Evolutionary conservation across 1,140 invertebrate genomes (phyloP), one percentile per base, ranked within the genome.

Genomic region (Scaptomyza graminum): DNA sequence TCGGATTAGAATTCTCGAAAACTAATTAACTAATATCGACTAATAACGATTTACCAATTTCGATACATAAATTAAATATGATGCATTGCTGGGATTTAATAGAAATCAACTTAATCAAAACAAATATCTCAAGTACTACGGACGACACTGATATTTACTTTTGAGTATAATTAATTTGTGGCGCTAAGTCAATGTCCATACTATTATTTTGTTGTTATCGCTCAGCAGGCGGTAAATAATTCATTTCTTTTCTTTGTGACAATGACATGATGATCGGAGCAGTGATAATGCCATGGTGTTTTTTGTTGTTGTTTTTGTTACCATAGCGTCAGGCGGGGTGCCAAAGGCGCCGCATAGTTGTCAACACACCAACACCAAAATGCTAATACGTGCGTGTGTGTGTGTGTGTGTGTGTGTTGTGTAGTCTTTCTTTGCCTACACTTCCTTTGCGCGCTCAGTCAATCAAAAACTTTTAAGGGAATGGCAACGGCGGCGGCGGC

Each of bases 211-310:
- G 22, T 31, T 39, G n/a, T 85, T 84, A 84, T 84, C 81, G 57
- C 51, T 52, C 57, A 50, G 55, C 51, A 12, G 64, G 57, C 44
- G 60, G 73, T 84, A 85, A 84, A 80, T 80, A 74, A n/a, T n/a
- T n/a, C n/a, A n/a, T n/a, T n/a, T n/a, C n/a, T 62, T 81, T 85
- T 85, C 79, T 76, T 62, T 34, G n/a, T 13, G 16, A 75, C 65
- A 77, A 83, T 62, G 70, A 69, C 59, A 66, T 56, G 74, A 78
- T 67, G 82, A 85, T 87, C 82, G 69, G 69, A 51, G 74, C 74
- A 75, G 67, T 81, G 82, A 85, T 85, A 81, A 61, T 81, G 82
- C 31, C 61, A 59, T 51, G 59, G 49, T 5, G 43, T 25, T 31
- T 31, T 12, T 41, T n/a, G 3, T 28, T 56, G 9, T 11, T 28